phyloP scores from a whole-genome alignment of 2,113 vertebrate species.

The Sander vitreus region DNA sequence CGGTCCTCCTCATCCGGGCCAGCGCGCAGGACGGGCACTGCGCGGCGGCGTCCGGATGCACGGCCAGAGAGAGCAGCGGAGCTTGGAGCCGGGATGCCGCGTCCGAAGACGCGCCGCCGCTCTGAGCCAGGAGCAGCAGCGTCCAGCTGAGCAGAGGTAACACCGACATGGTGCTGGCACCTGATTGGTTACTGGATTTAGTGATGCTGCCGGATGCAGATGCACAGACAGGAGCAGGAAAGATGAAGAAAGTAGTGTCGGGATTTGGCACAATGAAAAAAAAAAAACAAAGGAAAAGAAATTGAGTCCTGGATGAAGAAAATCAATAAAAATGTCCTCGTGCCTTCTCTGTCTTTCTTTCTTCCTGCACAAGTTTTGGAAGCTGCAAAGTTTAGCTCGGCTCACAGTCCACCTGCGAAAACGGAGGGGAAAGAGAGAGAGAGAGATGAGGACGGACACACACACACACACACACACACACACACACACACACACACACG shows the following conservation, averaged over 20 bases:
- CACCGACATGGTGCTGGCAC: slow-evolving; percentile 87
- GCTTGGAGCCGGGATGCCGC: slow-evolving; percentile 1
- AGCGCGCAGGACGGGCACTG: slow-evolving; percentile 90
- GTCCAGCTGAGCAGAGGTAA: slow-evolving; percentile 88
- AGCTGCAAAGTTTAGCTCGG: slow-evolving; percentile 62
- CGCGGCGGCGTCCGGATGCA: slow-evolving; percentile 57
- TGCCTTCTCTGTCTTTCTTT: slow-evolving; percentile 18
- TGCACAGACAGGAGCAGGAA: background rate
- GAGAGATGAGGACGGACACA: slow-evolving; percentile 42
- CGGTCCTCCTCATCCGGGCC: slow-evolving; percentile 82
- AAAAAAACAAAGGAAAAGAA: background rate
- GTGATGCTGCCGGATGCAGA: slow-evolving; percentile 40
- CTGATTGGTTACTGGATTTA: slow-evolving; percentile 36
- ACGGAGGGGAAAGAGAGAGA: slow-evolving; percentile 57
- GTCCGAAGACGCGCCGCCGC: slow-evolving; percentile 76
- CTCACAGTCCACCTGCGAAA: slow-evolving; percentile 71
- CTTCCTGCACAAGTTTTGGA: slow-evolving; percentile 59
- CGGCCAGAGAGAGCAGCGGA: background rate
- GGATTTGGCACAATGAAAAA: too few species aligned
- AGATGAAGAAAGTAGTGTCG: slow-evolving; percentile 19
- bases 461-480: background rate
- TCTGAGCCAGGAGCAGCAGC: slow-evolving; percentile 86
- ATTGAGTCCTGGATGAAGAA: slow-evolving; percentile 30
- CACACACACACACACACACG: too few species aligned
- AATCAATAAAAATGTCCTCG: background rate